Base-by-base conservation (phyloP, 2,888 invertebrate species). In the Lydus trimaculatus region DNA sequence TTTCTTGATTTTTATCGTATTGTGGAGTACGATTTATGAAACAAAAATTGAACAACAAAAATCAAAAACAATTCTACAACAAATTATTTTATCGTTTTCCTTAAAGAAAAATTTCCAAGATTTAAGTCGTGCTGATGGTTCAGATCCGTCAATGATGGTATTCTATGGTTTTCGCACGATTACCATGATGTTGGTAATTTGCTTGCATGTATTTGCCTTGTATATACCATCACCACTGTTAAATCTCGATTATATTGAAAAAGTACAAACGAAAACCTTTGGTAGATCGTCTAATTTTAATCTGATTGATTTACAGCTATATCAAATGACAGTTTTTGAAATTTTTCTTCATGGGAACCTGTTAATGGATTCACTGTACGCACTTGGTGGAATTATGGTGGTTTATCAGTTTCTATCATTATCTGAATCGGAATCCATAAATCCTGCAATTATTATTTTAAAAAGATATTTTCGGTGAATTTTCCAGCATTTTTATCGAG, bases 331-430 rank as follows among this genome's bases (percentile, higher is more conserved):
- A 20, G 0, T 36, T 9, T 2, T 15, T 0, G 1, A n/a, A n/a
- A 4, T 89, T 6, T 80, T 89, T 0, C 83, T 89, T 11, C 90
- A 90, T 74, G 86, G 88, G 58, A 90, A 90, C 72, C 81, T 90
- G 0, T 87, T 89, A 36, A 90, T 90, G 31, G 90, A 90, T 75
- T 87, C 89, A 0, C 90, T 90, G 80, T 90, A 90, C 76, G 79
- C 89, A 11, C 73, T 90, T 8, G 89, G 89, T 58, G 90, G 90
- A 0, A 85, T 90, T 63, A 81, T 90, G 0, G 86, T 87, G 0
- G 84, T 87, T 0, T 85, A 85, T 5, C 83, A 81, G 33, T 71
- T 90, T 0, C 79, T 85, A 0, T 84, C 81, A 48, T 79, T 81
- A 33, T 81, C 79, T 65, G 82, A 85, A 58, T 84, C 82, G 65